phyloP scores from a whole-genome alignment of 2,113 vertebrate genomes.

The Arvicanthis niloticus region DNA sequence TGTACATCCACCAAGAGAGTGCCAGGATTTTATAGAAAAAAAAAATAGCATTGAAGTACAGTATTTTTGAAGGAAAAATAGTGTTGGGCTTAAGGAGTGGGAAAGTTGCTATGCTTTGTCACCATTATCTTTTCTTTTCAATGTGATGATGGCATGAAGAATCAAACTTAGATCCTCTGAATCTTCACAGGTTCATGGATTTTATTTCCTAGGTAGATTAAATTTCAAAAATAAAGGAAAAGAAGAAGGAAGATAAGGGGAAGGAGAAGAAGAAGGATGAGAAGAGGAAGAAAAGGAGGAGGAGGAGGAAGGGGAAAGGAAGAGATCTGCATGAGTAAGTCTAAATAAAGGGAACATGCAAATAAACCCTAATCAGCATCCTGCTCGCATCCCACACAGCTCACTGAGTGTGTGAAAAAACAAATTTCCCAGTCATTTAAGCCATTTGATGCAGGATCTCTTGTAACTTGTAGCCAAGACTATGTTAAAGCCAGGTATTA shows the following conservation, averaged over 20 bases:
- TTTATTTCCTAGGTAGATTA: slow-evolving; percentile 60
- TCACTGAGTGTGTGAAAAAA: not conserved
- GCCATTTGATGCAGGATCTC: slow-evolving; percentile 38
- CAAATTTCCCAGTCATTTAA: slow-evolving; percentile 36
- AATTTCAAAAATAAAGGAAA: not conserved
- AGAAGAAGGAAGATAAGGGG: not conserved
- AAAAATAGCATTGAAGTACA: not conserved
- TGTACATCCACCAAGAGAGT: slow-evolving; percentile 20
- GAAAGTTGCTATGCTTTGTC: not conserved
- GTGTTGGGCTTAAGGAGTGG: not conserved
- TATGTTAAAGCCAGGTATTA: slow-evolving; percentile 1
- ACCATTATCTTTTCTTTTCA: slow-evolving; percentile 62
- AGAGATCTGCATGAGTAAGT: not conserved
- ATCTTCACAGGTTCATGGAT: slow-evolving; percentile 18
- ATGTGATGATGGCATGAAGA: slow-evolving; percentile 55
- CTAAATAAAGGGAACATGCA: not conserved
- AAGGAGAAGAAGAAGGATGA: too few relatives aligned
- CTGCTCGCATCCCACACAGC: not conserved
- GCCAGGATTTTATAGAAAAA: slow-evolving; percentile 59
- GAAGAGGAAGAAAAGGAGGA: not conserved
- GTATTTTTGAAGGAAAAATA: slow-evolving; percentile 65
- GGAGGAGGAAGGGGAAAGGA: too few relatives aligned
- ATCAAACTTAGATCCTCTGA: slow-evolving; percentile 50
- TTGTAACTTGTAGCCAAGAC: slow-evolving; percentile 9
- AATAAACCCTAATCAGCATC: not conserved